These are phyloP conservation scores for Orchesella flavescens DNA, from an alignment of 2,888 invertebrate species.

Conservation along the genomic window DNA sequence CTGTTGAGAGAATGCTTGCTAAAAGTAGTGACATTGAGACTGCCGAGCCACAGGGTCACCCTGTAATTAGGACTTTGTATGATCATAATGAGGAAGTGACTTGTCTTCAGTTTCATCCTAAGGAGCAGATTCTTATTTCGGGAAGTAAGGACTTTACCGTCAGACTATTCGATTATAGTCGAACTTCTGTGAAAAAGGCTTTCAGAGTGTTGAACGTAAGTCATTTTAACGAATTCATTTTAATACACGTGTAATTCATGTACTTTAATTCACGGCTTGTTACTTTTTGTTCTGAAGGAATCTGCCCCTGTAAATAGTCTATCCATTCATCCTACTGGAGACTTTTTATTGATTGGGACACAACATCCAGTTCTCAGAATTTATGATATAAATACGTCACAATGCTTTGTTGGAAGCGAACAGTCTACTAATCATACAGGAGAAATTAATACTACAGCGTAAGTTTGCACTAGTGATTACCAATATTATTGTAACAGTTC, in stretches of 20 bases:
- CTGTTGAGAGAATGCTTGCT: conserved; percentile 98
- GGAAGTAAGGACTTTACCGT: conserved; percentile 95
- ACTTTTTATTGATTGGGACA: conserved; percentile 94
- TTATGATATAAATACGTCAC: conserved; percentile 93
- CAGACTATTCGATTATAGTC: conserved; percentile 97
- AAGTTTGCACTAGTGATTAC: conserved; percentile 42
- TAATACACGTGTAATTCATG: background rate
- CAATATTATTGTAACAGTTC: too few relatives aligned
- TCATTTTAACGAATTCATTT: conserved; percentile 20
- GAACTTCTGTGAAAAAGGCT: conserved; percentile 98
- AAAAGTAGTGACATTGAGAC: conserved; percentile 95
- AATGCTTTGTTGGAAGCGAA: conserved; percentile 94
- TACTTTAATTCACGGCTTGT: background rate
- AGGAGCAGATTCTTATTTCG: conserved; percentile 93
- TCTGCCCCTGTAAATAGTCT: conserved; percentile 92
- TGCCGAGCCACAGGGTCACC: conserved; percentile 93
- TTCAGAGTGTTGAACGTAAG: conserved; percentile 92
- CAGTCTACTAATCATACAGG: conserved; percentile 82
- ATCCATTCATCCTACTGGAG: conserved; percentile 96
- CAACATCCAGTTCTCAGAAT: conserved; percentile 91
- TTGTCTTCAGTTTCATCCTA: conserved; percentile 95
- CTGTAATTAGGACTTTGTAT: conserved; percentile 96
- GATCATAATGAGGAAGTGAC: conserved; percentile 99
- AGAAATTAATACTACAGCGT: conserved; percentile 79
- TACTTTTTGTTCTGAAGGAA: conserved; percentile 83